These are phyloP conservation scores for Psilopsiagon aymara DNA, from an alignment of 2,113 vertebrate genomes.

Conservation along the genomic window DNA sequence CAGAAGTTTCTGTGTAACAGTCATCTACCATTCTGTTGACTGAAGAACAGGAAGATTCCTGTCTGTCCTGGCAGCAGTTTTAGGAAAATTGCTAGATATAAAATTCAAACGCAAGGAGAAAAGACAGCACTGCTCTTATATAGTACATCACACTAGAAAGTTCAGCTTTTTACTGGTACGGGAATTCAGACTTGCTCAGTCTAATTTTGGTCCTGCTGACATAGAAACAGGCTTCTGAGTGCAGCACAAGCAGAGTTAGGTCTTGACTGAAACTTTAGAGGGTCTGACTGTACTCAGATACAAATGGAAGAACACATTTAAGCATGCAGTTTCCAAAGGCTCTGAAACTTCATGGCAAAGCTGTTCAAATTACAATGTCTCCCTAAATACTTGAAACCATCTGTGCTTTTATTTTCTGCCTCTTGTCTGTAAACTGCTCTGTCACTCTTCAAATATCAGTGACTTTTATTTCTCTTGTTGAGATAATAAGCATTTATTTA, in stretches of 20 bases:
- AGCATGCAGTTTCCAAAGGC: background rate
- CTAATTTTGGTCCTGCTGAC: background rate
- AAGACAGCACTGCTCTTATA: background rate
- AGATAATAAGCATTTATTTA: background rate
- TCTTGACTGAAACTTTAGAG: background rate
- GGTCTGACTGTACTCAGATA: background rate
- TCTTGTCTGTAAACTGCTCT: background rate
- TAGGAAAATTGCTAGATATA: background rate
- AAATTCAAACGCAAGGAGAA: background rate
- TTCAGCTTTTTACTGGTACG: background rate
- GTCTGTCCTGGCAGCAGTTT: background rate
- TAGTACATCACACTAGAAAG: background rate
- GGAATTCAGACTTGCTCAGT: background rate
- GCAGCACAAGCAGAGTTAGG: rapidly evolving
- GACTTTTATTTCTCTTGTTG: background rate
- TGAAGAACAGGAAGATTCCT: background rate
- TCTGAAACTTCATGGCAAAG: background rate
- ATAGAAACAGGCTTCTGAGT: background rate
- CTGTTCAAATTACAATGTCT: background rate
- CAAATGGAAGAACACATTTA: background rate
- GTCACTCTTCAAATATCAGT: background rate
- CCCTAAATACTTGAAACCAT: background rate
- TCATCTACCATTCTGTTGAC: background rate
- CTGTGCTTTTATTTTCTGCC: background rate
- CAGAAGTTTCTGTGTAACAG: background rate